Base-by-base conservation (phyloP, 2,113 vertebrate genomes). In the Craseonycteris thonglongyai region DNA sequence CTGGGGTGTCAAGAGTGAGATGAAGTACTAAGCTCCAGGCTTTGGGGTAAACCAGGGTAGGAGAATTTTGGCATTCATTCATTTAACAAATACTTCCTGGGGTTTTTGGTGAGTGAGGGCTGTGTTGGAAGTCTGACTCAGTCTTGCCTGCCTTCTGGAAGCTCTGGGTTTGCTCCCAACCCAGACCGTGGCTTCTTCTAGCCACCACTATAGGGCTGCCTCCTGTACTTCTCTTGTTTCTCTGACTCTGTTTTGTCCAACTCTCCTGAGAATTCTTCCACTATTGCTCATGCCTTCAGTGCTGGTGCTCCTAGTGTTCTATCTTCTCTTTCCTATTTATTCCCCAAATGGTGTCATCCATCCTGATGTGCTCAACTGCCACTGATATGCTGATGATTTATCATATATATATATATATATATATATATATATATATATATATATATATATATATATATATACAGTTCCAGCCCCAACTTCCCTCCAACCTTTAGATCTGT, bases 101-200 rank as follows among this genome's bases (percentile, higher is more conserved):
- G 19, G 30, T 26, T 82, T 94, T 74, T 78, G 51, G 59, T 87
- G 65, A 85, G 24, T 58, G 94, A 92, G 49, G 69, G 38, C 65
- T 95, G n/a, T 84, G 24, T 68, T 93, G 51, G 47, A 94, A 92
- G 30, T 78, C 7, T 91, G 47, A 94, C 38, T 92, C 42, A 16
- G 61, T 88, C 56, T 84, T 88, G 40, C 58, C 63, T 83, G 35
- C 54, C 51, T 88, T 88, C 66, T 83, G 35, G 54, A 71, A 91
- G 35, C 58, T 86, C 71, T 72, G 61, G 72, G 49, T 68, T 96
- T 90, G 61, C 63, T 79, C 22, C 58, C 69, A 69, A n/a, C 40
- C 38, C 40, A 81, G n/a, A 61, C 59, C 40, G 40, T 40, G 49
- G 38, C 58, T 93, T 78, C 91, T 75, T 91, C 28, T 58, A 88